Percentiles rank a stretch among this genome's conserved stretches.
Evolutionary conservation across 1,140 invertebrate species (phyloP).

Genomic region (Archivesica marissinica): DNA sequence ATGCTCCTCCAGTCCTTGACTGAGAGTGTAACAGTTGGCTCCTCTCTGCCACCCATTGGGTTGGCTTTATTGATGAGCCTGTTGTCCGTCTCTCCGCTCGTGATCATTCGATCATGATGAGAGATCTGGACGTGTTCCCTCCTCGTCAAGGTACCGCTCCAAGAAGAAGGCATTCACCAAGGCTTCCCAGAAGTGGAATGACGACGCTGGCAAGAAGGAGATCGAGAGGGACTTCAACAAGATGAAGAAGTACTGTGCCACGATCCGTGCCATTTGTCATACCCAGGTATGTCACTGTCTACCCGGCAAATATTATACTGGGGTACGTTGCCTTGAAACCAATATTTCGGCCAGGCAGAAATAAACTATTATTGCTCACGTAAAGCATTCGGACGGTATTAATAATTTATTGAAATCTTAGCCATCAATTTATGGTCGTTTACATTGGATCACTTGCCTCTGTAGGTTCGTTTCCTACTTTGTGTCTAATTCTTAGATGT

Average conservation of each 20-base stretch:
- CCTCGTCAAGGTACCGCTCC: constrained; percentile 95
- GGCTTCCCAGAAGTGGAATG: constrained; percentile 99
- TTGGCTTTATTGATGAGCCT: constrained; percentile 69
- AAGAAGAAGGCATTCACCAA: constrained; percentile 99
- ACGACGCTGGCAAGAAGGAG: constrained; percentile 97
- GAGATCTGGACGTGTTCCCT: constrained; percentile 58
- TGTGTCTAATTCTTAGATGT: no score
- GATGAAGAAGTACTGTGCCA: constrained; percentile 99
- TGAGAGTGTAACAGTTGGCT: constrained; percentile 48
- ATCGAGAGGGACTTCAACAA: constrained; percentile 98
- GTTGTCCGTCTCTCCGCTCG: constrained; percentile 72
- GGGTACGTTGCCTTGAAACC: neutral
- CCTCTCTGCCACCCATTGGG: constrained; percentile 53
- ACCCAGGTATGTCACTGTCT: constrained; percentile 91
- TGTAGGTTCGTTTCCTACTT: no score
- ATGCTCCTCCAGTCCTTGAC: constrained; percentile 53
- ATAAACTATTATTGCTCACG: no score
- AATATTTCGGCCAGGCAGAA: no score
- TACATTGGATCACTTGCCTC: no score
- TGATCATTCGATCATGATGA: constrained; percentile 74
- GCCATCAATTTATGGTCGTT: no score
- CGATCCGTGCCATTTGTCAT: constrained; percentile 98
- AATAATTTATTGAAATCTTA: no score
- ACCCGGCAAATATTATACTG: neutral
- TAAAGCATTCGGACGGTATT: no score